Conservation (phyloP, 2,888 invertebrate genomes). For the Parascotia fuliginaria region DNA sequence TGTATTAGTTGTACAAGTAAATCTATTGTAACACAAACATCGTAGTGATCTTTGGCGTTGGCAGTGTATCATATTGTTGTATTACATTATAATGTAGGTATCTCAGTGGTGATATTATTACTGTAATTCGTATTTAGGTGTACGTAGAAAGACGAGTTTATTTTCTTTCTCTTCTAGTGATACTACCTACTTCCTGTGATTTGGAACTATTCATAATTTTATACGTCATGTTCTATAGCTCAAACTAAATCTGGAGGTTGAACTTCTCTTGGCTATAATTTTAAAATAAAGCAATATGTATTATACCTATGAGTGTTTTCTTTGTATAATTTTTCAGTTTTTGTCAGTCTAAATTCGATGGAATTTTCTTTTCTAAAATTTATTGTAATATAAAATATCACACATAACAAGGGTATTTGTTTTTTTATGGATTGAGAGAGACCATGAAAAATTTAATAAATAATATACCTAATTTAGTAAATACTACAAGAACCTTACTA, state of each 20-base stretch:
- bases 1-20: conserved; percentile 48
- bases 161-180: conserved; percentile 70
- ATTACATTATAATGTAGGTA: conserved; percentile 47
- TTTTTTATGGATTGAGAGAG: too few relatives aligned
- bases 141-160: conserved; percentile 63
- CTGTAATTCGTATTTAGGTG: conserved; percentile 61
- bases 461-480: too few relatives aligned
- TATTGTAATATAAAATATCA: neutral
- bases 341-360: neutral
- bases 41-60: conserved; percentile 42
- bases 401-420: neutral
- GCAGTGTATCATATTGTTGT: conserved; percentile 26
- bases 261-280: conserved; percentile 78
- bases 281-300: conserved; percentile 81
- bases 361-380: too few relatives aligned
- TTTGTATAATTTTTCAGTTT: conserved; percentile 5
- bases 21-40: conserved; percentile 40
- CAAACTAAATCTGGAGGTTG: conserved; percentile 66
- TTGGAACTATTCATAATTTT: conserved; percentile 81
- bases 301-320: conserved; percentile 34
- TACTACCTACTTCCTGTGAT: conserved; percentile 79
- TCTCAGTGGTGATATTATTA: conserved; percentile 74
- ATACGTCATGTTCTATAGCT: conserved; percentile 79
- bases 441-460: too few relatives aligned
- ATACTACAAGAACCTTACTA: too few relatives aligned